Conservation (phyloP, 2,113 vertebrate genomes). For the Rhinolophus sinicus region DNA sequence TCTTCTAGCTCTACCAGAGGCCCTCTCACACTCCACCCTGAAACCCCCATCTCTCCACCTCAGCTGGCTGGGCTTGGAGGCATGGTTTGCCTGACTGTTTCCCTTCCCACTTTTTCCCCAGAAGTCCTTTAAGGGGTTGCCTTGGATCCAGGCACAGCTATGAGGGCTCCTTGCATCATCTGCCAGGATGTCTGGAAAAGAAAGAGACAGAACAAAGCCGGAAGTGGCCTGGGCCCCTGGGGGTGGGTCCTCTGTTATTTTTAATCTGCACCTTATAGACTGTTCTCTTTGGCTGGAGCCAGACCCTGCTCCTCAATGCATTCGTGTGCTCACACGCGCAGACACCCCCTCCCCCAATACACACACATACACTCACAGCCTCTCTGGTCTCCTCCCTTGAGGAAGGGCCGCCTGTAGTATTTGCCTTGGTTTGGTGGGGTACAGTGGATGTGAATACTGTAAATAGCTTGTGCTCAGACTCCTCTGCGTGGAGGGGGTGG, state of each 20-base stretch:
- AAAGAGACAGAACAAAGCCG: slow-evolving; percentile 47
- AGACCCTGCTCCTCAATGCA: slow-evolving; percentile 80
- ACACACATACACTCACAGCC: slow-evolving; percentile 82
- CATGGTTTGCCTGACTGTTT: neutral
- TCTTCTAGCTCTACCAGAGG: neutral
- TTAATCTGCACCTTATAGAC: slow-evolving; percentile 92
- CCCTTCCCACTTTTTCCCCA: slow-evolving; percentile 37
- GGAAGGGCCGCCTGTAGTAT: slow-evolving; percentile 88
- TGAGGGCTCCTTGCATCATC: slow-evolving; percentile 33
- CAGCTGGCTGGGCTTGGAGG: neutral
- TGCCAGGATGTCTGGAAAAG: slow-evolving; percentile 64
- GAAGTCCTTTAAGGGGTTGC: slow-evolving; percentile 85
- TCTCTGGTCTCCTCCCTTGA: slow-evolving; percentile 54
- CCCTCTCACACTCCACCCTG: neutral
- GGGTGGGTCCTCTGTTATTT: slow-evolving; percentile 81
- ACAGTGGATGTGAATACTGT: slow-evolving; percentile 98
- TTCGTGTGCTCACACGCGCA: slow-evolving; percentile 78
- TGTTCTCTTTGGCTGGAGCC: slow-evolving; percentile 78
- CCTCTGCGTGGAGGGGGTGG: slow-evolving; percentile 46
- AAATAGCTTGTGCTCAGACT: slow-evolving; percentile 86
- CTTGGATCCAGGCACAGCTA: slow-evolving; percentile 63
- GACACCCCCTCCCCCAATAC: slow-evolving; percentile 68
- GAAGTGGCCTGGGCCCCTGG: slow-evolving; percentile 39
- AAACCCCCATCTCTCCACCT: neutral
- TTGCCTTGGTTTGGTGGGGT: slow-evolving; percentile 92